Evolutionary conservation across 2,797 vertebrate genomes (phyloP).

Genomic region (Phoebastria nigripes): DNA sequence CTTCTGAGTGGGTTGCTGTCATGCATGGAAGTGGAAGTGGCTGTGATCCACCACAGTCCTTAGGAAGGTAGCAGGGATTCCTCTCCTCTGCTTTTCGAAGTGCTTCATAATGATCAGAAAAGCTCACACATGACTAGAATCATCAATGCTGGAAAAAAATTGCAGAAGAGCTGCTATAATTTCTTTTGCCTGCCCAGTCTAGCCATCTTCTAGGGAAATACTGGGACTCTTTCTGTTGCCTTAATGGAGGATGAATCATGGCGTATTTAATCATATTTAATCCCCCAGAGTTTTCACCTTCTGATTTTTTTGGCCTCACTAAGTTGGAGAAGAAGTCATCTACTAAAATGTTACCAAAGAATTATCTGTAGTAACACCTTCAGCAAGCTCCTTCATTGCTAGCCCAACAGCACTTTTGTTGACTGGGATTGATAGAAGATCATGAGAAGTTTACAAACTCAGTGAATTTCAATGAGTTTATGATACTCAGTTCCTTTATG

Average conservation of each 20-base stretch:
- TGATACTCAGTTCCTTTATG: neutral
- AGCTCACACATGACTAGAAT: neutral
- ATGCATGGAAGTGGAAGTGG: neutral
- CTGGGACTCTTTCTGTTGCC: neutral
- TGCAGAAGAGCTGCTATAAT: neutral
- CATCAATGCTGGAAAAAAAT: neutral
- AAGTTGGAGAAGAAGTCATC: neutral
- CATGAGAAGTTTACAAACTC: neutral
- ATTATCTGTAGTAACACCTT: neutral
- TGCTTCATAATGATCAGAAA: neutral
- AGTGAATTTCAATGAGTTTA: neutral
- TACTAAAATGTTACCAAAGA: neutral
- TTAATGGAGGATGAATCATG: neutral
- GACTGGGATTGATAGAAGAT: neutral
- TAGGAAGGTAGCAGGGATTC: neutral
- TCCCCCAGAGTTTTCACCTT: neutral
- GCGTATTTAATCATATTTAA: neutral
- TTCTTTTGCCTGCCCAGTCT: neutral
- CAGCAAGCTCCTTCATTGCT: neutral
- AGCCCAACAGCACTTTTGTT: neutral
- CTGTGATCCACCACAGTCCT: neutral
- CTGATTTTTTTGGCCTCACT: neutral
- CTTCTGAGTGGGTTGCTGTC: neutral
- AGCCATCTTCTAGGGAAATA: neutral
- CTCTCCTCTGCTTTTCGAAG: neutral